phyloP scores from a whole-genome alignment of 2,888 invertebrate species.

The Pantelozetes paolii region DNA sequence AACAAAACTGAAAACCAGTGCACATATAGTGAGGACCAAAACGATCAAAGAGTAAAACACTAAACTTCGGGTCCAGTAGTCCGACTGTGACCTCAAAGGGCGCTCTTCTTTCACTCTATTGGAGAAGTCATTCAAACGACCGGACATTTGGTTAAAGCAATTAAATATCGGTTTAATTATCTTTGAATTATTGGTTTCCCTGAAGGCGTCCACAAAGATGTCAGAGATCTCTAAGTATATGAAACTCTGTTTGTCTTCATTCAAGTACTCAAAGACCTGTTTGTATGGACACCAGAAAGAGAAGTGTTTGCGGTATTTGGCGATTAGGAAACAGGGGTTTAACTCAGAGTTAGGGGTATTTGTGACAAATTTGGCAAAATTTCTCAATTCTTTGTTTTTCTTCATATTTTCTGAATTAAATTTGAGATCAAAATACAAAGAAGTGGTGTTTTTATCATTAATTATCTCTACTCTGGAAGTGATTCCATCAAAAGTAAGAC shows the following conservation, averaged over 20 bases:
- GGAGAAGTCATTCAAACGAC: not conserved
- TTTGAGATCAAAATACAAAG: not conserved
- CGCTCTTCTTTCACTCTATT: not conserved
- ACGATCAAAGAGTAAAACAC: too few species aligned
- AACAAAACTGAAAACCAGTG: too few species aligned
- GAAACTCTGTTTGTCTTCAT: not conserved
- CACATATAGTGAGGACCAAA: too few species aligned
- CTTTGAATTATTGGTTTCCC: not conserved
- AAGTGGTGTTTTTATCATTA: not conserved
- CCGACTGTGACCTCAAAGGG: not conserved
- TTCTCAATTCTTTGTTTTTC: not conserved
- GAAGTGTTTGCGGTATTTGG: not conserved
- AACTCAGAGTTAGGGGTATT: not conserved
- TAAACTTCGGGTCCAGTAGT: not conserved
- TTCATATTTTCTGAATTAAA: not conserved
- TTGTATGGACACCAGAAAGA: constrained; percentile 18
- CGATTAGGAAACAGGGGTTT: not conserved
- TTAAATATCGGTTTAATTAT: not conserved
- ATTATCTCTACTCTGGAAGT: not conserved
- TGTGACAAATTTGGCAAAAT: not conserved
- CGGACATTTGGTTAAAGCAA: not conserved
- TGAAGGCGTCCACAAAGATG: not conserved
- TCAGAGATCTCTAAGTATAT: not conserved
- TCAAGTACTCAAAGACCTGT: not conserved
- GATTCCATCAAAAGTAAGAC: not conserved